Evolutionary conservation across 2,113 vertebrate species (phyloP).

Genomic region (Hypomesus transpacificus): DNA sequence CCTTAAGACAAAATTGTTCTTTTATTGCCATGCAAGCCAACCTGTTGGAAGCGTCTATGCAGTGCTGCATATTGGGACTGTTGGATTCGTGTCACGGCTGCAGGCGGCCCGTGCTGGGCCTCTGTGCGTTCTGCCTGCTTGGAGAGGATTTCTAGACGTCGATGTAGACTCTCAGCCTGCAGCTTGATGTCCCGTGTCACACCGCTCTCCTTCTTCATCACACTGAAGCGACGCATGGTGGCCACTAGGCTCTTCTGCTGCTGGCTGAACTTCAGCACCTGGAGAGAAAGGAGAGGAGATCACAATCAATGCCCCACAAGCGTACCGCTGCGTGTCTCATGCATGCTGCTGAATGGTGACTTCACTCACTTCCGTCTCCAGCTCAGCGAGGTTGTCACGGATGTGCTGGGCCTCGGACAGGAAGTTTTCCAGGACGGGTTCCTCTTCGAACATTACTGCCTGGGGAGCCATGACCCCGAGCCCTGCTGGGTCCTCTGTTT

Average conservation of each 20-base stretch:
- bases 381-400: constrained; percentile 76
- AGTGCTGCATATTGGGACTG: constrained; percentile 77
- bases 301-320: no score
- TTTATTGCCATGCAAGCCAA: constrained; percentile 9
- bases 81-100: constrained; percentile 79
- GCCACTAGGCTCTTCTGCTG: constrained; percentile 85
- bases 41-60: constrained; percentile 75
- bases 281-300: constrained; percentile 5
- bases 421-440: constrained; percentile 83
- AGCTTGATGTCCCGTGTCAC: constrained; percentile 82
- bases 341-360: neutral
- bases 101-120: constrained; percentile 66
- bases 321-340: no score
- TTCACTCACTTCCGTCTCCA: constrained; percentile 76
- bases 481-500: constrained; percentile 52
- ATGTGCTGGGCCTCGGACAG: constrained; percentile 82
- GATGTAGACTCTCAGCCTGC: constrained; percentile 81
- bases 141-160: constrained; percentile 74
- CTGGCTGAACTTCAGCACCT: constrained; percentile 77
- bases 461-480: constrained; percentile 60
- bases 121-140: constrained; percentile 77
- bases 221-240: constrained; percentile 89
- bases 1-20: no score
- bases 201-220: constrained; percentile 89
- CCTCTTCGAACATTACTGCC: constrained; percentile 87